Evolutionary conservation across 2,113 vertebrate species (phyloP), one percentile per base, ranked within the genome.

Genomic region (Oryzias woworae): DNA sequence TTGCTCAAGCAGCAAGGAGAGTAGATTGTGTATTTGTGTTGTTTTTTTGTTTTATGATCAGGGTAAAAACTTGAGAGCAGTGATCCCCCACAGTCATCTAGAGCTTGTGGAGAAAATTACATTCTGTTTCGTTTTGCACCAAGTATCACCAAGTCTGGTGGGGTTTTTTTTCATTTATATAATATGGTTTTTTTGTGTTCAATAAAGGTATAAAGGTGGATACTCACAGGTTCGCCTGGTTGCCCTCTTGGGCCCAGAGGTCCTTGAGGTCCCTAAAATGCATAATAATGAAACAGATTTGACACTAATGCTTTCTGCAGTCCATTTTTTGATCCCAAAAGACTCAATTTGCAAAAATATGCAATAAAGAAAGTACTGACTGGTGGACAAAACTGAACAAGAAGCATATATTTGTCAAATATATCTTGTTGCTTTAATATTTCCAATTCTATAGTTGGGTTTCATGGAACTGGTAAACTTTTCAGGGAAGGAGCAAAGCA

Each of bases 201-300:
- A 2, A 10, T 36, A 10, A 36, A 36, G 36, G 12, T 73, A 26
- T 14, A n/a, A 23, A 63, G 36, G 7, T 28, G 18, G 46, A 62
- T 59, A 95, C 96, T 95, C 79, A 98, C 96, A 18, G 95, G 89
- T 90, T 98, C 95, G 13, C 96, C 95, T 2, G 95, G 87, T 76
- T 95, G 94, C 44, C 96, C 96, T 54, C 89, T 89, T 20, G 94
- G 93, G 52, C 96, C 95, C 0, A 88, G 84, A 46, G 91, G 93
- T 61, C 96, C 96, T 4, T 93, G 84, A 4, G 92, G 76, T 59
- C 96, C 96, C 96, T 98, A 54, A 58, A 79, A 66, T 52, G 67
- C 66, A 43, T 22, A 77, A 59, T 0, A 67, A 22, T 28, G 17
- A 61, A 62, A 71, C 47, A 64, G 42, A 53, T 71, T 75, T 15